phyloP scores from a whole-genome alignment of 2,797 vertebrate species.

The Euthynnus affinis region DNA sequence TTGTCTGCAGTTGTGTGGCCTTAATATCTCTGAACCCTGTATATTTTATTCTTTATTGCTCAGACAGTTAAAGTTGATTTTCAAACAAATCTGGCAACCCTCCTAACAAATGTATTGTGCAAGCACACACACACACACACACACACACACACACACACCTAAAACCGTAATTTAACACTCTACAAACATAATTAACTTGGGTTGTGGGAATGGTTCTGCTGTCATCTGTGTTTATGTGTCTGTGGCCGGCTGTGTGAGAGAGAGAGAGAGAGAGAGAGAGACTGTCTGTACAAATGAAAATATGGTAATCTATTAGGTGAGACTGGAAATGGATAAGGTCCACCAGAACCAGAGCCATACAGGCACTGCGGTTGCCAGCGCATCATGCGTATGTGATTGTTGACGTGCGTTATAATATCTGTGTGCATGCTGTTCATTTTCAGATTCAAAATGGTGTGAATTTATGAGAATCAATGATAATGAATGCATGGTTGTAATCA shows the following conservation, averaged over 20 bases:
- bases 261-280: neutral
- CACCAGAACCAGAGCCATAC: constrained; percentile 39
- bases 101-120: neutral
- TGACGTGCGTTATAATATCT: constrained; percentile 29
- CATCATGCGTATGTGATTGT: constrained; percentile 21
- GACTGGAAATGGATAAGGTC: constrained; percentile 51
- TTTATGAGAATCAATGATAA: constrained; percentile 72
- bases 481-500: constrained; percentile 57
- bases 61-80: neutral
- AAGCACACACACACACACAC: neutral
- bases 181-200: constrained; percentile 8
- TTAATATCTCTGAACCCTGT: constrained; percentile 19
- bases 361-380: constrained; percentile 17
- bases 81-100: constrained; percentile 11
- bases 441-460: constrained; percentile 54
- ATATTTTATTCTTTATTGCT: neutral
- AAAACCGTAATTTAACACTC: neutral
- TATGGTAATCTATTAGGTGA: constrained; percentile 63
- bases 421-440: constrained; percentile 61
- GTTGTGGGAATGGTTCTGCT: constrained; percentile 29
- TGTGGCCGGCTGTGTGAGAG: constrained; percentile 2
- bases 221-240: constrained; percentile 12
- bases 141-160: neutral
- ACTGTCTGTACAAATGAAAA: constrained; percentile 49
- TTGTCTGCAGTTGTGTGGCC: constrained; percentile 28